Conservation (phyloP, 1,140 invertebrate genomes). For the Eubasilissa regina region DNA sequence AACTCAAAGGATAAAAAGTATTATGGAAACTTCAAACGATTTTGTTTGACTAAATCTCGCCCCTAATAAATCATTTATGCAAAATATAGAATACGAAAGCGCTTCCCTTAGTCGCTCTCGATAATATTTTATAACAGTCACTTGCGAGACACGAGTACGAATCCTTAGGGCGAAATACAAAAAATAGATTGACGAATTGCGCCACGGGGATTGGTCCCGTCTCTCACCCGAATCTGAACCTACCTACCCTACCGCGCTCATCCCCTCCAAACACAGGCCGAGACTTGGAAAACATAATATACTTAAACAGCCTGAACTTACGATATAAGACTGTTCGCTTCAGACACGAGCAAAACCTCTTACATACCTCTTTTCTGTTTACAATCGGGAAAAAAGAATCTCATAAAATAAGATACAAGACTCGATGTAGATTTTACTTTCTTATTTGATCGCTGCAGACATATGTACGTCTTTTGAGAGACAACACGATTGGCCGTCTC, state of each 20-base stretch:
- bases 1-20: slow-evolving; percentile 39
- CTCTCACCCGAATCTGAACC: slow-evolving; percentile 32
- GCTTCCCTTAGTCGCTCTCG: slow-evolving; percentile 43
- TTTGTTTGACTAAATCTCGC: slow-evolving; percentile 42
- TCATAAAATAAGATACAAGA: slow-evolving; percentile 56
- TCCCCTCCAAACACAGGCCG: slow-evolving; percentile 4
- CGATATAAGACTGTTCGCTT: slow-evolving; percentile 36
- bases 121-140: slow-evolving; percentile 55
- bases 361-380: slow-evolving; percentile 50
- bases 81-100: slow-evolving; percentile 40
- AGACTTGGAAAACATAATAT: slow-evolving; percentile 44
- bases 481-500: slow-evolving; percentile 40
- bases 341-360: slow-evolving; percentile 39
- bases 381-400: slow-evolving; percentile 53
- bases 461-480: slow-evolving; percentile 42
- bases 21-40: slow-evolving; percentile 39
- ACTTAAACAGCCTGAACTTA: slow-evolving; percentile 48
- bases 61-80: slow-evolving; percentile 53
- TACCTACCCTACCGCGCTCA: background rate
- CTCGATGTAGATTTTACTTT: slow-evolving; percentile 38
- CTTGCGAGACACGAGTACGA: slow-evolving; percentile 50
- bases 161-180: slow-evolving; percentile 56
- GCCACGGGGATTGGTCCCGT: slow-evolving; percentile 51
- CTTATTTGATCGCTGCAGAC: slow-evolving; percentile 50
- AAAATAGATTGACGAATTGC: slow-evolving; percentile 58